These are phyloP conservation scores for Pseudococcus jackbeardsleyi DNA, from an alignment of 2,888 invertebrate genomes.

Conservation along the genomic window DNA sequence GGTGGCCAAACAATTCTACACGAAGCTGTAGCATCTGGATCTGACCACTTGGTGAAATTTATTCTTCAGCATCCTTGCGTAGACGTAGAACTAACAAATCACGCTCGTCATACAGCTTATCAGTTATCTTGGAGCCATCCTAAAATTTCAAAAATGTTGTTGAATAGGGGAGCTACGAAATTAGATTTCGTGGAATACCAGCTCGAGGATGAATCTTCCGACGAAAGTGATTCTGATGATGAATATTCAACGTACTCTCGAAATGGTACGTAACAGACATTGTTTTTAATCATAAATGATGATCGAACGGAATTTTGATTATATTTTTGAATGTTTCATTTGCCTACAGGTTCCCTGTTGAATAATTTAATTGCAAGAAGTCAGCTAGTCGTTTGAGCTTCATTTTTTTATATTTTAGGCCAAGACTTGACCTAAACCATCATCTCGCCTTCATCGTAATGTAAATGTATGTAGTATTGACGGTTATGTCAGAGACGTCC, in stretches of 20 bases:
- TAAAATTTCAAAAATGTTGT: constrained; percentile 32
- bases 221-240: constrained; percentile 56
- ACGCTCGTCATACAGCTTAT: constrained; percentile 57
- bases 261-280: neutral
- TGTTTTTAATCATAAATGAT: neutral
- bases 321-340: neutral
- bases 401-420: neutral
- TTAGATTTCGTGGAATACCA: constrained; percentile 27
- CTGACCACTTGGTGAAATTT: neutral
- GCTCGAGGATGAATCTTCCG: constrained; percentile 53
- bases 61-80: constrained; percentile 38
- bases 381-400: neutral
- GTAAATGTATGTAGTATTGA: neutral
- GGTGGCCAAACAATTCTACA: constrained; percentile 59
- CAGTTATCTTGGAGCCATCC: constrained; percentile 51
- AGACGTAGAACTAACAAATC: constrained; percentile 29
- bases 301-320: neutral
- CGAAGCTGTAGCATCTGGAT: constrained; percentile 37
- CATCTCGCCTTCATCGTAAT: neutral
- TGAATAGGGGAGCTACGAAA: constrained; percentile 11
- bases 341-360: neutral
- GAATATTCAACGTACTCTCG: neutral
- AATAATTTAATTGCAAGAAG: neutral
- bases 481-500: neutral
- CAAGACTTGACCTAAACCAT: neutral